A percentile compares a stretch with the other conserved stretches of the same genome.
phyloP scores from a whole-genome alignment of 2,113 vertebrate species.

The Marmota monax region DNA sequence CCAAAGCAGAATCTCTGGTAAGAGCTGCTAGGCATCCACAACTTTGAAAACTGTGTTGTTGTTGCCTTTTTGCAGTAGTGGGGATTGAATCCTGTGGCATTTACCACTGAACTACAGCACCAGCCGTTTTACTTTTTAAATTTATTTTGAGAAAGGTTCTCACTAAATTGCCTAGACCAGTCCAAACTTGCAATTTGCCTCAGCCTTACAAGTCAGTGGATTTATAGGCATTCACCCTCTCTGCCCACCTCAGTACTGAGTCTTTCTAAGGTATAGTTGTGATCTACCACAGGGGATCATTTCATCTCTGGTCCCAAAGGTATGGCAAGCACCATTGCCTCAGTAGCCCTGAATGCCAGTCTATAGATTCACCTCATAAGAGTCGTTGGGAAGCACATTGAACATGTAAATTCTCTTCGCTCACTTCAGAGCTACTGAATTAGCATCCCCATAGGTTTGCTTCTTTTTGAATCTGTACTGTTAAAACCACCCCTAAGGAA shows the following conservation, averaged over 20 bases:
- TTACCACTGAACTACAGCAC: too few species aligned
- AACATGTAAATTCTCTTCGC: not conserved
- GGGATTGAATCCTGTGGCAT: too few species aligned
- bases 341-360: not conserved
- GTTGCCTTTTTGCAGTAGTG: too few species aligned
- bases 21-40: not conserved
- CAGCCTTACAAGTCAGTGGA: too few species aligned
- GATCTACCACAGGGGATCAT: not conserved
- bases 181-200: too few species aligned
- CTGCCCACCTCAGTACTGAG: not conserved
- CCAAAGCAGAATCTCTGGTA: too few species aligned
- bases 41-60: too few species aligned
- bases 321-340: rapidly evolving
- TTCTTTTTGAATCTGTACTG: not conserved
- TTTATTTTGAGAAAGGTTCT: too few species aligned
- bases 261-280: not conserved
- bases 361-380: not conserved
- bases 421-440: not conserved
- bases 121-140: too few species aligned
- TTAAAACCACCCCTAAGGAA: not conserved
- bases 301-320: not conserved
- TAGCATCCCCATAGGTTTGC: not conserved
- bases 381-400: not conserved
- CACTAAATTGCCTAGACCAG: too few species aligned
- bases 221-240: too few species aligned